Base-by-base conservation (phyloP, 2,113 vertebrate genomes). In the Austrofundulus limnaeus region DNA sequence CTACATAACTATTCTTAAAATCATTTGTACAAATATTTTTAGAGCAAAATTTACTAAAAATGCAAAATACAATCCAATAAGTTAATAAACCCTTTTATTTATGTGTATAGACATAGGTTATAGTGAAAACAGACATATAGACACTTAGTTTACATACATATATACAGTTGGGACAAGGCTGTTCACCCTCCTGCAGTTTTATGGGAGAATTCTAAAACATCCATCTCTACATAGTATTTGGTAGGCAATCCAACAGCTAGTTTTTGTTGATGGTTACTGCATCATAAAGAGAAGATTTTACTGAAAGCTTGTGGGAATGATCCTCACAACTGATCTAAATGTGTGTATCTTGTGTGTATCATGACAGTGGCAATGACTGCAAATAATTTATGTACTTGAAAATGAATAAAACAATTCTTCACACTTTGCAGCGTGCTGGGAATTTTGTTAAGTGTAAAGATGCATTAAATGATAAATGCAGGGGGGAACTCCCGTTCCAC, bases 61-160 rank as follows among this genome's bases (percentile, higher is more conserved):
- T 37, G 48, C 15, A 13, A 77, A 55, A 70, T 46, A 56, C 47
- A 50, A 59, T 51, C 50, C 65, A 69, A 41, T 82, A 89, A 89
- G 80, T 90, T 91, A 92, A 90, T 90, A 92, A 93, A 93, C 90
- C 86, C 72, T 87, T 93, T 92, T 93, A 93, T 92, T 90, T 90
- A 74, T 84, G 86, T 89, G 87, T 91, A 88, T 90, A 87, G 90
- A 90, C 88, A 91, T 88, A 85, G 89, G 89, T 92, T 92, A 92
- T 91, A 92, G 83, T 90, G 89, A 91, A 92, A 92, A 92, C 90
- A 85, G 73, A 92, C 89, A 91, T 87, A 88, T 88, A 87, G 84
- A 89, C 89, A 92, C 80, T 70, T 77, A 87, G 82, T 89, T 87
- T 91, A 89, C 88, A 90, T 90, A 92, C 89, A 89, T 92, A 91